Conservation (phyloP, 2,113 vertebrate species). For the Symphodus melops region DNA sequence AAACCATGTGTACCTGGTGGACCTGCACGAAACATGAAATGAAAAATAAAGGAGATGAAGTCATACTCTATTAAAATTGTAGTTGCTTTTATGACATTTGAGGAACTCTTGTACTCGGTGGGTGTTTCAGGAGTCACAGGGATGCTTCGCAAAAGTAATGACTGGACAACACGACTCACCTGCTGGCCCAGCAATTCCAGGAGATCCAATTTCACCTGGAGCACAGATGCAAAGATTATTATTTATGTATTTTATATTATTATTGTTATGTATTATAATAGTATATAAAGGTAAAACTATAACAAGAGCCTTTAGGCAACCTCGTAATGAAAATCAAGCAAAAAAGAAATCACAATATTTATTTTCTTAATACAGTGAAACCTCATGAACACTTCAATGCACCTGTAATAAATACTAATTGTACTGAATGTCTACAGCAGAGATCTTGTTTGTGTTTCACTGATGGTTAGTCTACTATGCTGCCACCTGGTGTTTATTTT, state of each 20-base stretch:
- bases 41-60: background rate
- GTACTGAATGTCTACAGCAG: no score
- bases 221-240: slow-evolving; percentile 16
- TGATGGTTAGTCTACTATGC: background rate
- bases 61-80: background rate
- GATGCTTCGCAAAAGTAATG: background rate
- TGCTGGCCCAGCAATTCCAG: slow-evolving; percentile 76
- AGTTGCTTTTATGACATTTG: background rate
- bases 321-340: no score
- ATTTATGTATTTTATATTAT: background rate
- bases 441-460: no score
- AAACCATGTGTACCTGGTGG: slow-evolving; percentile 88
- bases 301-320: no score
- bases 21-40: slow-evolving; percentile 71
- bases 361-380: no score
- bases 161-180: slow-evolving; percentile 65
- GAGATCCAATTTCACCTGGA: slow-evolving; percentile 83
- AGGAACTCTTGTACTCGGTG: background rate
- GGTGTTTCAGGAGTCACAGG: background rate
- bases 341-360: no score
- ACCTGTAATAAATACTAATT: no score
- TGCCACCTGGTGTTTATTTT: slow-evolving; percentile 45
- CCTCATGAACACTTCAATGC: no score
- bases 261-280: background rate
- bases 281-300: background rate